A percentile compares a stretch with the other conserved stretches of the same genome.
These are phyloP conservation scores for Alviniconcha strummeri DNA, from an alignment of 2,888 invertebrate species.

Conservation along the genomic window DNA sequence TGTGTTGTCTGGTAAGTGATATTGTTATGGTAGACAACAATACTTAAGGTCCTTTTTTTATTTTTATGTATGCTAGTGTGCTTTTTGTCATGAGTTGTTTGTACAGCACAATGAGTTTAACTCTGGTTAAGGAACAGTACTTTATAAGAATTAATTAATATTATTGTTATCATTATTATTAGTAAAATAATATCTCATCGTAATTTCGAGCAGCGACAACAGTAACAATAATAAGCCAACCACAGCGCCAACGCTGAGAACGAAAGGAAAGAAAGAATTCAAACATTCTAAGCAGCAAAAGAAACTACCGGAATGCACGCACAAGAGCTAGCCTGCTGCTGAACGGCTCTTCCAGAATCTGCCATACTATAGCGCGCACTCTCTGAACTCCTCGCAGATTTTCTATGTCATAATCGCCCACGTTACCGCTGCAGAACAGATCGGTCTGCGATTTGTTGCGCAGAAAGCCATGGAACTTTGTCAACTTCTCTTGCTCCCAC, in stretches of 20 bases:
- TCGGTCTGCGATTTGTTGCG: not conserved
- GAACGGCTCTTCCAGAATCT: conserved; percentile 42
- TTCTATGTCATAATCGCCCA: too few species aligned
- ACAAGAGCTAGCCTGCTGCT: conserved; percentile 40
- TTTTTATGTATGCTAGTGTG: too few species aligned
- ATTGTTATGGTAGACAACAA: not conserved
- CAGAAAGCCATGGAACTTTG: conserved; percentile 6
- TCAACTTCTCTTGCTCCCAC: conserved; percentile 29
- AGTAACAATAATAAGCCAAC: not conserved
- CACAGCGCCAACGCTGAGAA: not conserved
- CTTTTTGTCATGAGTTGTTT: too few species aligned
- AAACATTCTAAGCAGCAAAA: not conserved
- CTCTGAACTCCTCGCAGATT: too few species aligned
- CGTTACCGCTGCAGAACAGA: too few species aligned
- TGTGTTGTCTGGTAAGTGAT: not conserved
- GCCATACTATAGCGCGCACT: not conserved
- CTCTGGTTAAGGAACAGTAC: too few species aligned
- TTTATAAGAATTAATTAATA: too few species aligned
- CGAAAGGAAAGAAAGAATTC: not conserved
- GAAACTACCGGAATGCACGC: not conserved
- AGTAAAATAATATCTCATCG: too few species aligned
- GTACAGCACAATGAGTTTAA: too few species aligned
- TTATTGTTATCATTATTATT: too few species aligned
- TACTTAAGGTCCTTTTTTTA: not conserved
- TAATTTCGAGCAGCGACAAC: not conserved